Conservation (phyloP, 2,888 invertebrate species). For the Leptinotarsa tumamoca region DNA sequence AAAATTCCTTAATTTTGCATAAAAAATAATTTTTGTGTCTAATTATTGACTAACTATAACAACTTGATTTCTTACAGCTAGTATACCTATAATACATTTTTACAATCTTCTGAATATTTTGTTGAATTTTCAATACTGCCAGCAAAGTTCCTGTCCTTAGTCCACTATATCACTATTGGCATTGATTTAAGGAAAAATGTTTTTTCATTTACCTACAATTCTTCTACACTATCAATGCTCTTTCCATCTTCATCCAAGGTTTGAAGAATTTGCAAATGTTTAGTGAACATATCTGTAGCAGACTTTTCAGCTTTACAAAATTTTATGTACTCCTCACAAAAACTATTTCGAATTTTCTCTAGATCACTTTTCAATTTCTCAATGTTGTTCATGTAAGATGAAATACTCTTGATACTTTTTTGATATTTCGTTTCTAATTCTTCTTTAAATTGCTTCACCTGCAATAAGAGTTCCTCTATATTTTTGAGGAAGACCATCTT, state of each 20-base stretch:
- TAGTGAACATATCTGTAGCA: neutral
- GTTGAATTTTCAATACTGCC: no score
- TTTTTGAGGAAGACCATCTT: neutral
- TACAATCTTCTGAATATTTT: no score
- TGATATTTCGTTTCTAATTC: neutral
- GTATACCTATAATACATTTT: no score
- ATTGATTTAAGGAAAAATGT: neutral
- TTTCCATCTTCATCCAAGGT: neutral
- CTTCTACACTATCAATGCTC: no score
- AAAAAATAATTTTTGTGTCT: no score
- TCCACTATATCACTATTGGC: no score
- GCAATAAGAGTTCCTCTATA: neutral
- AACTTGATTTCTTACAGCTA: no score
- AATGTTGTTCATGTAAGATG: neutral
- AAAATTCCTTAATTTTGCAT: no score
- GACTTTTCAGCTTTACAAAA: constrained; percentile 16
- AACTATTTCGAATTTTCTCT: constrained; percentile 3
- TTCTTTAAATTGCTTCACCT: neutral
- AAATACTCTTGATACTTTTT: neutral
- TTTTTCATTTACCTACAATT: no score
- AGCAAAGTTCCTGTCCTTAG: no score
- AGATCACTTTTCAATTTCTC: neutral
- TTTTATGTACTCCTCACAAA: constrained; percentile 17
- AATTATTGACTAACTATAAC: no score
- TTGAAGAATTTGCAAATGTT: neutral